Evolutionary conservation across 2,888 invertebrate genomes (phyloP).

Genomic region (Caenorhabditis plicata): DNA sequence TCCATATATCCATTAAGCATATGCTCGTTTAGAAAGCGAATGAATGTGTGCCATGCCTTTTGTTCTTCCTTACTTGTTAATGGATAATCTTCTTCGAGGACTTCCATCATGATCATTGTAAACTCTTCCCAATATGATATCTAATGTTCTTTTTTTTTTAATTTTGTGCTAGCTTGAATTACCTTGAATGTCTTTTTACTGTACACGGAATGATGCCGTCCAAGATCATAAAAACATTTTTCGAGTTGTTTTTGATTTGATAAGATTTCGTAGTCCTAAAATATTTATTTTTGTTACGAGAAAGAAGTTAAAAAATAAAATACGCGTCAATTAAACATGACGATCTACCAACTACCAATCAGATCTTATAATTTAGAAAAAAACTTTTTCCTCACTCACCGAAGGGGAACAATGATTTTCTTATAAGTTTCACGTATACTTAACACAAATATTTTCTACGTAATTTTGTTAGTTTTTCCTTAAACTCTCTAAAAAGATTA

Average conservation of each 20-base stretch:
- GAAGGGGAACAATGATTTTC: too few relatives aligned
- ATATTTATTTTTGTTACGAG: not conserved
- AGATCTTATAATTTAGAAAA: too few relatives aligned
- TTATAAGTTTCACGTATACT: too few relatives aligned
- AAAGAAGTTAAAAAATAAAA: not conserved
- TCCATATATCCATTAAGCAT: conserved; percentile 34
- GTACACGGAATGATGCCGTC: conserved; percentile 23
- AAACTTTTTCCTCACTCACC: too few relatives aligned
- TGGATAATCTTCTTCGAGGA: conserved; percentile 23
- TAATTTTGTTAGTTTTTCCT: too few relatives aligned
- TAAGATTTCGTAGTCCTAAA: conserved; percentile 19
- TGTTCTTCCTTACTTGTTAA: conserved; percentile 28
- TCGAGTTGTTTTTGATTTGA: conserved; percentile 13
- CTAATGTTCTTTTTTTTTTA: conserved; percentile 6
- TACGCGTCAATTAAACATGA: too few relatives aligned
- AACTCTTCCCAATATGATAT: conserved; percentile 34
- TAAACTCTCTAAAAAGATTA: too few relatives aligned
- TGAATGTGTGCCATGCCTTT: conserved; percentile 30
- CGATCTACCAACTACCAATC: too few relatives aligned
- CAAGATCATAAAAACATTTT: conserved; percentile 21
- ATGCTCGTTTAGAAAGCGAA: conserved; percentile 26
- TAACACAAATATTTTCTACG: too few relatives aligned
- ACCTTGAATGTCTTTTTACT: conserved; percentile 28
- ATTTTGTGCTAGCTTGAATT: not conserved
- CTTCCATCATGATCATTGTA: conserved; percentile 33